A percentile compares a stretch with the other conserved stretches of the same genome.
These are phyloP conservation scores for Eubucco bourcierii DNA, from an alignment of 2,113 vertebrate genomes.

Conservation along the genomic window DNA sequence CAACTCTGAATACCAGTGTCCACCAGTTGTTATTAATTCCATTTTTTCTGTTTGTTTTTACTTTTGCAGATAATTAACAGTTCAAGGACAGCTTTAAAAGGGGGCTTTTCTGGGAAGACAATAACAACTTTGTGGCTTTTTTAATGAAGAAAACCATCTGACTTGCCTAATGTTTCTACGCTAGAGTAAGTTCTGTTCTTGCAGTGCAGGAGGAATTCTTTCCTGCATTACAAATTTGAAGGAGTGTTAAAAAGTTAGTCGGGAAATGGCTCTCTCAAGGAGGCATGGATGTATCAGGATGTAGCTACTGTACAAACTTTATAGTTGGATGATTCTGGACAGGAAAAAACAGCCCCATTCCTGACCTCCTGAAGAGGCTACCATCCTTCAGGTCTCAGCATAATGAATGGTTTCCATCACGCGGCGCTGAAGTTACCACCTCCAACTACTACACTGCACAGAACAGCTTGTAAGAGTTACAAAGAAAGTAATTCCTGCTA, in stretches of 20 bases:
- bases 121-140: slow-evolving; percentile 4
- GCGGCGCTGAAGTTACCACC: slow-evolving; percentile 78
- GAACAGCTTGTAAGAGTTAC: slow-evolving; percentile 81
- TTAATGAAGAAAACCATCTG: slow-evolving; percentile 66
- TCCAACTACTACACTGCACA: slow-evolving; percentile 59
- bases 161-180: slow-evolving; percentile 35
- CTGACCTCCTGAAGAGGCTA: slow-evolving; percentile 74
- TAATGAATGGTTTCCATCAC: slow-evolving; percentile 86
- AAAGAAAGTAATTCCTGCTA: slow-evolving; percentile 82
- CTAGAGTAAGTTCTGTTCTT: slow-evolving; percentile 41
- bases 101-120: slow-evolving; percentile 57
- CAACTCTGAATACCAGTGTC: background rate
- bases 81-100: slow-evolving; percentile 54
- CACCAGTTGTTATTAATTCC: slow-evolving; percentile 50
- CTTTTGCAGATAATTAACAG: slow-evolving; percentile 70
- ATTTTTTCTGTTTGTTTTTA: slow-evolving; percentile 48
- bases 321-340: slow-evolving; percentile 73
- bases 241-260: slow-evolving; percentile 45
- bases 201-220: slow-evolving; percentile 60
- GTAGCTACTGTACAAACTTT: slow-evolving; percentile 72
- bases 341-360: slow-evolving; percentile 43
- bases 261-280: slow-evolving; percentile 60
- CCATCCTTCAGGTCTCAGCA: slow-evolving; percentile 80
- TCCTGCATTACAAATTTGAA: slow-evolving; percentile 64
- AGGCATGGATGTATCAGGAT: slow-evolving; percentile 74